phyloP scores from a whole-genome alignment of 1,140 invertebrate species.

The Lamellibrachia luymesi region DNA sequence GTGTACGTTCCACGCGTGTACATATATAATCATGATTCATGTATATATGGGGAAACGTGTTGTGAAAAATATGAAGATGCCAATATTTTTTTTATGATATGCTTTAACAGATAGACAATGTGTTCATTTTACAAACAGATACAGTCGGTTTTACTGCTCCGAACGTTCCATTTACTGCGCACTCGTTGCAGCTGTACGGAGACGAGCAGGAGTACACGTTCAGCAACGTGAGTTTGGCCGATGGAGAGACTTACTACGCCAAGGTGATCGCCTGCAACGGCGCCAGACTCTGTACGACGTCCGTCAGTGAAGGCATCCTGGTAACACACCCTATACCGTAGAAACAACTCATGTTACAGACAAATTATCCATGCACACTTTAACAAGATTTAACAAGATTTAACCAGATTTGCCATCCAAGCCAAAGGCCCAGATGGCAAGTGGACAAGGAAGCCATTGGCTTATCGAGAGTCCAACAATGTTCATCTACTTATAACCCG shows the following conservation, averaged over 20 bases:
- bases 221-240: background rate
- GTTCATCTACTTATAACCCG: too few relatives aligned
- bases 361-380: too few relatives aligned
- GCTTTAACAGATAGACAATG: too few relatives aligned
- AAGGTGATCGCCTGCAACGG: background rate
- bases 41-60: background rate
- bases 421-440: too few relatives aligned
- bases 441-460: too few relatives aligned
- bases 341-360: too few relatives aligned
- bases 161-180: background rate
- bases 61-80: background rate
- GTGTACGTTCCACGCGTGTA: background rate
- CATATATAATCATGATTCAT: background rate
- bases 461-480: too few relatives aligned
- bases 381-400: too few relatives aligned
- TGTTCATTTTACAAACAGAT: background rate
- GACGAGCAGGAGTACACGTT: background rate
- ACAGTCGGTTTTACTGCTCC: background rate
- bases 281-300: background rate
- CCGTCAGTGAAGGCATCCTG: background rate
- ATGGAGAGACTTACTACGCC: background rate
- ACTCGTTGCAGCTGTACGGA: background rate
- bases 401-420: too few relatives aligned
- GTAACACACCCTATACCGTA: too few relatives aligned
- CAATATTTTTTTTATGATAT: too few relatives aligned